phyloP scores from a whole-genome alignment of 2,888 invertebrate species.

The Sicus ferrugineus region DNA sequence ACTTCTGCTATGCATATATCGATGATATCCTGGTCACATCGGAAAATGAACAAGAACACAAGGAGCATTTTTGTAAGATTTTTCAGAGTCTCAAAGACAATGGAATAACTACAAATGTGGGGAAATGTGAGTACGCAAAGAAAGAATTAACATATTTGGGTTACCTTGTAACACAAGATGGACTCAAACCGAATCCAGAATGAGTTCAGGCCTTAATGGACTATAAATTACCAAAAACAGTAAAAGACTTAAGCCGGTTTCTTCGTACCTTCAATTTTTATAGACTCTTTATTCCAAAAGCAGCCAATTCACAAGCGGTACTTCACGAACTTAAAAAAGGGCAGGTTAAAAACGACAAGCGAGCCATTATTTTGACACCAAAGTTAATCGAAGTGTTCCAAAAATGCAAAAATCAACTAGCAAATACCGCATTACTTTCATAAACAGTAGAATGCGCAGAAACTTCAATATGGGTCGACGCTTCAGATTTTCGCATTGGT shows the following conservation, averaged over 20 bases:
- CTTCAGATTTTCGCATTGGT: not conserved
- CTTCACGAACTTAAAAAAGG: constrained; percentile 1
- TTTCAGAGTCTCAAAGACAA: constrained; percentile 1
- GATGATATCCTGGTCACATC: constrained; percentile 6
- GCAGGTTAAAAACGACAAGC: not conserved
- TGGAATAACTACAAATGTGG: not conserved
- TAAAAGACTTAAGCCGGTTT: not conserved
- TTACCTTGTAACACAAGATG: constrained; percentile 8
- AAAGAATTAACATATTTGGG: constrained; percentile 4
- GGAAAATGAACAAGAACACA: not conserved
- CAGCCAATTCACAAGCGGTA: not conserved
- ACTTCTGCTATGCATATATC: constrained; percentile 10
- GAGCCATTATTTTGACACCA: not conserved
- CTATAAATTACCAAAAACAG: not conserved
- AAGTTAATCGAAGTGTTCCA: not conserved
- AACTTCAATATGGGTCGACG: not conserved
- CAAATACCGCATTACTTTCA: not conserved
- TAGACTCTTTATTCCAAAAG: not conserved
- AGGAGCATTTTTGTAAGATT: not conserved
- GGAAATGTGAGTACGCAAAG: constrained; percentile 2
- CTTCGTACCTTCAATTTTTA: constrained; percentile 4
- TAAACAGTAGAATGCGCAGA: not conserved
- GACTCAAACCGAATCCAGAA: constrained; percentile 2
- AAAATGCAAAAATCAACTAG: not conserved
- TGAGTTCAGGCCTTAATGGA: constrained; percentile 17